Conservation (phyloP, 2,888 invertebrate genomes). For the Limnephilus rhombicus region DNA sequence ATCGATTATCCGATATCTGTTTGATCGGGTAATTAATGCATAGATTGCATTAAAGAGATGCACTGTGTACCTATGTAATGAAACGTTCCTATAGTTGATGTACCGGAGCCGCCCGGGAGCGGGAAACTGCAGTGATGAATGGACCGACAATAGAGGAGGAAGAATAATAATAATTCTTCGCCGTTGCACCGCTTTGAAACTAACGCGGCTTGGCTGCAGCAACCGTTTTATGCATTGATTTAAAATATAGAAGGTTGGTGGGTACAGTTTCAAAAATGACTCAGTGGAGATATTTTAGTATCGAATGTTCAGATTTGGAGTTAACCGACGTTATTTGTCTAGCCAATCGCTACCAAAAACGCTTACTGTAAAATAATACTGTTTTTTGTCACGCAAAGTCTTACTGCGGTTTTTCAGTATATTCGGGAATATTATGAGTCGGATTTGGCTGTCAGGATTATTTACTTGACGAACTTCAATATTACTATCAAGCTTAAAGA, state of each 20-base stretch:
- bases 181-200: not conserved
- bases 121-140: not conserved
- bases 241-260: not conserved
- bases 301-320: too few relatives aligned
- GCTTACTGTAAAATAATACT: too few relatives aligned
- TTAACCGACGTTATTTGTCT: too few relatives aligned
- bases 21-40: conserved; percentile 2
- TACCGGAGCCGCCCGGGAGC: not conserved
- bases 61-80: not conserved
- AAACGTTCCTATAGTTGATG: not conserved
- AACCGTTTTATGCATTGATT: not conserved
- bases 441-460: too few relatives aligned
- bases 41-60: conserved; percentile 7
- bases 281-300: too few relatives aligned
- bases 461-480: too few relatives aligned
- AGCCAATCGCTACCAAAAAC: too few relatives aligned
- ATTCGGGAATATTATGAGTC: too few relatives aligned
- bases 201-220: not conserved
- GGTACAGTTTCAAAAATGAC: not conserved
- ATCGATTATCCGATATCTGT: not conserved
- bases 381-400: too few relatives aligned
- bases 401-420: too few relatives aligned
- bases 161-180: not conserved
- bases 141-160: not conserved
- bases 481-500: too few relatives aligned